Evolutionary conservation across 2,888 invertebrate genomes (phyloP), one percentile per base, ranked within the genome.

Genomic region (Drosophila cognata): DNA sequence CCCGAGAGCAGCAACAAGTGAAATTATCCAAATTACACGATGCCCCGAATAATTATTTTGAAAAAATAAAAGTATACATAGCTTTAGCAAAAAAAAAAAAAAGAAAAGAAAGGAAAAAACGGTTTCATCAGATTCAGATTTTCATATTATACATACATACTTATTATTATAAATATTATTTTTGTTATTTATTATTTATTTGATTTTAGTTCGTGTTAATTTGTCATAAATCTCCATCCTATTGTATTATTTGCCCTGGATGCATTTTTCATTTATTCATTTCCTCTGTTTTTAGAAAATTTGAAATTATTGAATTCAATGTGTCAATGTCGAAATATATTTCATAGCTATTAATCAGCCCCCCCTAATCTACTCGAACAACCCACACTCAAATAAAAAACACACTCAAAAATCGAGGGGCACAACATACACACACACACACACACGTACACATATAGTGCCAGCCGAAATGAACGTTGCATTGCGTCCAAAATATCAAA

Each of bases 101-200:
- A 7, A 35, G 18, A 48, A 35, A 58, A 41, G 18, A 53, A 56
- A 67, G 28, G 16, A 4, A 38, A 82, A 70, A 88, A 74, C 62
- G 90, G 90, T 84, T 89, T 84, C 84, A 74, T 70, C 69, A 62
- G 64, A 76, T 82, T 79, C 74, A 79, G 48, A 68, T 71, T 64
- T 64, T 71, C 59, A 84, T 66, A 64, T 58, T 41, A 62, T 59
- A 83, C 56, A 69, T 35, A 69, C 60, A 56, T 78, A 73, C 68
- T 67, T 73, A 74, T 72, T 60, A 81, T 71, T 64, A 71, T 70
- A 52, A 71, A 69, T 75, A 84, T 89, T 65, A 77, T 88, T 88
- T 84, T 87, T 90, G 80, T 87, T 87, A 90, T 90, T 87, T 91
- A 89, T 87, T 87, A 89, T 88, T 91, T 91, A 87, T 89, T 89